phyloP scores from a whole-genome alignment of 1,140 invertebrate genomes.

The Neuroterus valhalla region DNA sequence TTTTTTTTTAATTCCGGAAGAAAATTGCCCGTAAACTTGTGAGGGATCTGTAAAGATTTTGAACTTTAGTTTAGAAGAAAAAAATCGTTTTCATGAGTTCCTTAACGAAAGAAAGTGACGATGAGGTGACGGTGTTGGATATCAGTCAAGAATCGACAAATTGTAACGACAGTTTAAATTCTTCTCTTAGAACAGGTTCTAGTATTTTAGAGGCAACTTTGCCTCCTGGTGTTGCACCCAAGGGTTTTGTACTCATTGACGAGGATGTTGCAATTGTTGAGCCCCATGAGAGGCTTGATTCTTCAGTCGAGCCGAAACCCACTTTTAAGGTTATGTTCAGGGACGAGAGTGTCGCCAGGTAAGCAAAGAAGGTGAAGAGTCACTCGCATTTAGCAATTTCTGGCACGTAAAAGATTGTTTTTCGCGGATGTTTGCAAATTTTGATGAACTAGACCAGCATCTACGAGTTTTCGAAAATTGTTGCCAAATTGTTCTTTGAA shows the following conservation, averaged over 20 bases:
- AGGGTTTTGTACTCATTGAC: constrained; percentile 57
- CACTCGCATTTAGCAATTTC: constrained; percentile 31
- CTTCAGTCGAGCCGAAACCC: constrained; percentile 38
- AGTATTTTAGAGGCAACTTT: constrained; percentile 52
- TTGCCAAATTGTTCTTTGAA: too few species aligned
- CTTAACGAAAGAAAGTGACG: neutral
- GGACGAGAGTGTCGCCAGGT: constrained; percentile 59
- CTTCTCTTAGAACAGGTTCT: neutral
- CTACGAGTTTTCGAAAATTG: too few species aligned
- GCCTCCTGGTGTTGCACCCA: constrained; percentile 54
- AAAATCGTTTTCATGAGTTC: neutral
- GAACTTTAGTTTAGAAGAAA: neutral
- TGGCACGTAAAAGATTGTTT: neutral
- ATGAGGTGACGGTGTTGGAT: neutral
- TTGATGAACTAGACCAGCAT: too few species aligned
- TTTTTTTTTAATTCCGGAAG: too few species aligned
- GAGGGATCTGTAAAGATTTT: too few species aligned
- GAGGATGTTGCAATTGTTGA: constrained; percentile 44
- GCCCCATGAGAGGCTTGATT: neutral
- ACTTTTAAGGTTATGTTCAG: constrained; percentile 65
- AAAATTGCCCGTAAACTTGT: too few species aligned
- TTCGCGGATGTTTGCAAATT: neutral
- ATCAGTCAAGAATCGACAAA: neutral
- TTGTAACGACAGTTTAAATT: constrained; percentile 7
- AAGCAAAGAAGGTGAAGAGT: constrained; percentile 39